Evolutionary conservation across 2,888 invertebrate species (phyloP).

Genomic region (Stenodera caucasica): DNA sequence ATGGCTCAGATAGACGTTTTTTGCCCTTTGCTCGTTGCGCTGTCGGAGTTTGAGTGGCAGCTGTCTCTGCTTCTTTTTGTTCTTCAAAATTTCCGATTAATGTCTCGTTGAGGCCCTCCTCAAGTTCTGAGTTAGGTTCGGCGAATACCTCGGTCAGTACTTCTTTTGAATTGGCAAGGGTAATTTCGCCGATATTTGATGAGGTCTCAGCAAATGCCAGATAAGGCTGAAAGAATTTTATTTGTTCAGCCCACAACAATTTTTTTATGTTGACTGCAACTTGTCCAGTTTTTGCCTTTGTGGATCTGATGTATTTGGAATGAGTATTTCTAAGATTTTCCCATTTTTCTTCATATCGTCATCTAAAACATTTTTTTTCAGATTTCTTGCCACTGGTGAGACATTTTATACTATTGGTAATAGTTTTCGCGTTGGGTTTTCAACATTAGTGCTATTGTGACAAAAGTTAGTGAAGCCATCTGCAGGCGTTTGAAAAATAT

Average conservation of each 20-base stretch:
- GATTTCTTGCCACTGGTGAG: slow-evolving; percentile 32
- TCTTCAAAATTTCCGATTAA: no score
- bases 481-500: slow-evolving; percentile 19
- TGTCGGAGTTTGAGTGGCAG: no score
- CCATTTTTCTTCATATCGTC: slow-evolving; percentile 28
- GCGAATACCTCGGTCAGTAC: neutral
- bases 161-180: no score
- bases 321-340: slow-evolving; percentile 28
- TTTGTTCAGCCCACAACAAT: slow-evolving; percentile 23
- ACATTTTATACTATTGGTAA: slow-evolving; percentile 28
- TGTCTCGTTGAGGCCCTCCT: neutral
- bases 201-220: slow-evolving; percentile 22
- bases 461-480: slow-evolving; percentile 30
- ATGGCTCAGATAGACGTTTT: neutral
- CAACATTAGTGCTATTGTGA: slow-evolving; percentile 28
- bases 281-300: slow-evolving; percentile 26
- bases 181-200: slow-evolving; percentile 17
- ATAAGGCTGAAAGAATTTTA: slow-evolving; percentile 19
- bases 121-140: neutral
- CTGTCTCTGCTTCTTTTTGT: no score
- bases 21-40: neutral
- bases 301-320: slow-evolving; percentile 19
- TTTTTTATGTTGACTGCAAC: slow-evolving; percentile 15
- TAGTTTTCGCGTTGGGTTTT: slow-evolving; percentile 32
- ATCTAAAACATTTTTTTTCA: slow-evolving; percentile 30